A percentile compares a stretch with the other conserved stretches of the same genome.
These are phyloP conservation scores for Limnephilus rhombicus DNA, from an alignment of 2,888 invertebrate species.

Conservation along the genomic window DNA sequence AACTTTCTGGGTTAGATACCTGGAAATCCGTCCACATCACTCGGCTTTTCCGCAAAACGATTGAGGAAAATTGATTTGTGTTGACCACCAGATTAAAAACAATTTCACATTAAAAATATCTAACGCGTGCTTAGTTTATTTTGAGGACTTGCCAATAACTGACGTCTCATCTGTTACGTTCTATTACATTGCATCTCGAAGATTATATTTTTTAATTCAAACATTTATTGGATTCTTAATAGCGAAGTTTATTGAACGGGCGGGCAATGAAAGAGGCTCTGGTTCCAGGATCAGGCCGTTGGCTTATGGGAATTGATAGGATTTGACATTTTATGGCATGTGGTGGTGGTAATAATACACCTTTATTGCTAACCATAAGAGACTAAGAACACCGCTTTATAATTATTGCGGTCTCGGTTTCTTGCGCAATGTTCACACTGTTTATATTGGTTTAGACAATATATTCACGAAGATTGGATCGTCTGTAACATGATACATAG, in stretches of 20 bases:
- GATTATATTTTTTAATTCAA: slow-evolving; percentile 4
- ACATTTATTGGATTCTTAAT: slow-evolving; percentile 14
- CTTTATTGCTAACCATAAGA: slow-evolving; percentile 11
- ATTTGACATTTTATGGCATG: slow-evolving; percentile 38
- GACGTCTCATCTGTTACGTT: not conserved
- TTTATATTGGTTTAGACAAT: not conserved
- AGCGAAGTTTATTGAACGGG: slow-evolving; percentile 20
- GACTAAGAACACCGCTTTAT: slow-evolving; percentile 28
- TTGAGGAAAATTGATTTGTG: not conserved
- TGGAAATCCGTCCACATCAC: not conserved
- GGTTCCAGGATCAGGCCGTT: not conserved
- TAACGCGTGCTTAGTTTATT: not conserved
- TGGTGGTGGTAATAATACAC: slow-evolving; percentile 32
- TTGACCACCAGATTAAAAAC: not conserved
- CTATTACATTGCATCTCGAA: not conserved
- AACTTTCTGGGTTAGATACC: not conserved
- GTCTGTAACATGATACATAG: not conserved
- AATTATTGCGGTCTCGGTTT: slow-evolving; percentile 38
- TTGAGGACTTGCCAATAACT: not conserved
- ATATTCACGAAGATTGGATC: not conserved
- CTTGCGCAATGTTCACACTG: slow-evolving; percentile 19
- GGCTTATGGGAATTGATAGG: slow-evolving; percentile 17
- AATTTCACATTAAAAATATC: not conserved
- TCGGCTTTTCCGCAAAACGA: not conserved
- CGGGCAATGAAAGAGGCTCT: not conserved